phyloP scores from a whole-genome alignment of 1,140 invertebrate species.

The Heliothis subflexa region DNA sequence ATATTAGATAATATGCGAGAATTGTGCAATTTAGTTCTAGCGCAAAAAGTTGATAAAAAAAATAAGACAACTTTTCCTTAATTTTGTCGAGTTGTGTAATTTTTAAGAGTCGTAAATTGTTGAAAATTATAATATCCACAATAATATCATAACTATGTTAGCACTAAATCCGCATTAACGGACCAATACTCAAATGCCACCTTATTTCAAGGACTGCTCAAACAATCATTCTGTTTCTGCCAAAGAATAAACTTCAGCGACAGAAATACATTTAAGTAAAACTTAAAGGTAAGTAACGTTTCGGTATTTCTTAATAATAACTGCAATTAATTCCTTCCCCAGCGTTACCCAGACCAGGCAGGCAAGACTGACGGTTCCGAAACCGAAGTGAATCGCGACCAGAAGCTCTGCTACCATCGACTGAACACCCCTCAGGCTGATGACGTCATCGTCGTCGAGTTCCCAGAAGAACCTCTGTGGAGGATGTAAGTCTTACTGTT shows the following conservation, averaged over 20 bases:
- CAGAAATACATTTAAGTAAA: background rate
- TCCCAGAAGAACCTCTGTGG: constrained; percentile 96
- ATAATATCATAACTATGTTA: no score
- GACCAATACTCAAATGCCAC: no score
- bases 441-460: constrained; percentile 96
- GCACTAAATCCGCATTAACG: no score
- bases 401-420: constrained; percentile 97
- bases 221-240: no score
- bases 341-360: constrained; percentile 90
- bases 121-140: no score
- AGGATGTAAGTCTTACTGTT: constrained; percentile 91
- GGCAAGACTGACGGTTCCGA: constrained; percentile 96
- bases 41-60: no score
- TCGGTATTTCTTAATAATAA: constrained; percentile 19
- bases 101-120: background rate
- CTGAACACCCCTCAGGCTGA: constrained; percentile 95
- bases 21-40: no score
- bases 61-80: no score
- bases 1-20: no score
- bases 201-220: no score
- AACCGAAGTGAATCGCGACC: constrained; percentile 94
- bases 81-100: background rate
- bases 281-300: background rate
- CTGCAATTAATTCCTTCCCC: constrained; percentile 16
- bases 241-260: no score